Conservation (phyloP, 2,888 invertebrate species). For the Girardia tigrina region DNA sequence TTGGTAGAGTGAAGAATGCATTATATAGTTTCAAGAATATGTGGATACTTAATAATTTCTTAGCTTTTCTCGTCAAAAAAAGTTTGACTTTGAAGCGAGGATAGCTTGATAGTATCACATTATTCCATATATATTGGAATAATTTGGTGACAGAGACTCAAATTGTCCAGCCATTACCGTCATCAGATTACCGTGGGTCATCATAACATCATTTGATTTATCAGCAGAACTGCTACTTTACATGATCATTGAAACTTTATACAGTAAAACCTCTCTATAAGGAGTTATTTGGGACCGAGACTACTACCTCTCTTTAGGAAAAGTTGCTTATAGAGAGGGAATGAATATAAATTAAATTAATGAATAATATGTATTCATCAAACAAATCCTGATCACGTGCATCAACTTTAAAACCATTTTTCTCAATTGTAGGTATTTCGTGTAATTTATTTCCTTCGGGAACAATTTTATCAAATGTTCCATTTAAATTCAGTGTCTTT, state of each 20-base stretch:
- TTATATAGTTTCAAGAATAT: too few relatives aligned
- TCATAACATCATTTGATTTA: constrained; percentile 44
- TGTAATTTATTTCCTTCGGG: constrained; percentile 63
- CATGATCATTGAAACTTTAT: background rate
- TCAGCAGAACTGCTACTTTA: background rate
- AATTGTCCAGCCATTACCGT: constrained; percentile 36
- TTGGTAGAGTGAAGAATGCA: too few relatives aligned
- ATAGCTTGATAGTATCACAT: too few relatives aligned
- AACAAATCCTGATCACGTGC: constrained; percentile 40
- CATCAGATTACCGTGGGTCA: constrained; percentile 52
- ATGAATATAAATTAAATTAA: constrained; percentile 98
- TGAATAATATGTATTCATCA: constrained; percentile 55
- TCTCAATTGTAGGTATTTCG: constrained; percentile 62
- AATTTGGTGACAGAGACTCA: constrained; percentile 16
- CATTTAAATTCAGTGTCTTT: constrained; percentile 33
- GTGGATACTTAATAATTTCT: too few relatives aligned
- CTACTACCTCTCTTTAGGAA: background rate
- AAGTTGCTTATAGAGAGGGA: constrained; percentile 64
- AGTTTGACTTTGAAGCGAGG: too few relatives aligned
- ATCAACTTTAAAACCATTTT: constrained; percentile 52
- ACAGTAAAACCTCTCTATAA: too few relatives aligned
- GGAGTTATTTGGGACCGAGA: too few relatives aligned
- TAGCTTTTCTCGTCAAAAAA: too few relatives aligned
- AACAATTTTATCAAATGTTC: constrained; percentile 48
- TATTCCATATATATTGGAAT: too few relatives aligned